These are phyloP conservation scores for Poecilia latipinna DNA, from an alignment of 2,113 vertebrate species.

Conservation along the genomic window DNA sequence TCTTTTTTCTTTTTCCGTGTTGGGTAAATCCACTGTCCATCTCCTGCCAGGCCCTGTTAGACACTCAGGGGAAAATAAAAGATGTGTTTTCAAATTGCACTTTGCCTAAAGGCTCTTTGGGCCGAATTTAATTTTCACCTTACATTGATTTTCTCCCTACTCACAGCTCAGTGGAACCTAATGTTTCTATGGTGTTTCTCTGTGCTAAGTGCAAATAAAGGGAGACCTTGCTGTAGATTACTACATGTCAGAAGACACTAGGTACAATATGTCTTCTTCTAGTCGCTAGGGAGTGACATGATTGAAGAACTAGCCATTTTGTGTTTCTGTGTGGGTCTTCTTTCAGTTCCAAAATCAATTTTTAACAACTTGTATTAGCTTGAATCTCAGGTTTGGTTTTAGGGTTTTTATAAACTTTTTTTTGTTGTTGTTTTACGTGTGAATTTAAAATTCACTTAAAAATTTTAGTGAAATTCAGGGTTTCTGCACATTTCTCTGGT, in stretches of 20 bases:
- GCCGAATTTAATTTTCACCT: constrained; percentile 97
- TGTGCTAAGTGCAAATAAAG: constrained; percentile 36
- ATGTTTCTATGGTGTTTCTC: constrained; percentile 79
- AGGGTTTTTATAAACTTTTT: not conserved
- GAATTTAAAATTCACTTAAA: too few species aligned
- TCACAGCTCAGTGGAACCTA: constrained; percentile 86
- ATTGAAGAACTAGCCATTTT: constrained; percentile 39
- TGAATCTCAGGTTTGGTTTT: constrained; percentile 8
- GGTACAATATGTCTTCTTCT: constrained; percentile 32
- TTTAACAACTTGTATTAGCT: constrained; percentile 15
- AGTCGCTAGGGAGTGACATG: constrained; percentile 17
- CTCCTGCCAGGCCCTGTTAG: constrained; percentile 66
- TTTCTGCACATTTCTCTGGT: too few species aligned
- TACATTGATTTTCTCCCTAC: constrained; percentile 91
- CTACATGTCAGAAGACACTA: constrained; percentile 32
- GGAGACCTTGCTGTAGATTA: constrained; percentile 14
- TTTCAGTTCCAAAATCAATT: constrained; percentile 20
- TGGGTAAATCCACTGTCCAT: constrained; percentile 64
- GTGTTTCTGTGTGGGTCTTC: not conserved
- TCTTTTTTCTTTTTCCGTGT: constrained; percentile 20
- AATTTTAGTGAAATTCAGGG: too few species aligned
- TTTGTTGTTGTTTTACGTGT: too few species aligned
- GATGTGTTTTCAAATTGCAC: constrained; percentile 92
- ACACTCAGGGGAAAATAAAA: constrained; percentile 89
- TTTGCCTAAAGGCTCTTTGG: constrained; percentile 95